Evolutionary conservation across 2,113 vertebrate genomes (phyloP), one percentile per base, ranked within the genome.

Genomic region (Blennius ocellaris): DNA sequence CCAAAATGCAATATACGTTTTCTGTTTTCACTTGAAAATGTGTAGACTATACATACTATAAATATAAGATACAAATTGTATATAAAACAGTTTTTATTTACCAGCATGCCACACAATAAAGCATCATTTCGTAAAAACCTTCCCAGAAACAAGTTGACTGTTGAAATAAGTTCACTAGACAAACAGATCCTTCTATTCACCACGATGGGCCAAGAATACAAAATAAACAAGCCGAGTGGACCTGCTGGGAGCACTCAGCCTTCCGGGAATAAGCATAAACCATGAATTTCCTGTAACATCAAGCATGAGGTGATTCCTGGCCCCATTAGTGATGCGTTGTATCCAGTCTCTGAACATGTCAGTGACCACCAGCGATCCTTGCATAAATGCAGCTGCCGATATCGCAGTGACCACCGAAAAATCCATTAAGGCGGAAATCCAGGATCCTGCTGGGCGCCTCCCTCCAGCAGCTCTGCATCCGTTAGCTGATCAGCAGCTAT

Each of bases 241-340:
- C 21, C 21, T 30, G 21, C 21, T 4, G 21, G 21, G 21, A 30
- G 21, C 21, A 30, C 21, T 4, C 21, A 30, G 21, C 21, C 21
- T 30, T 30, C 21, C 21, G 4, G 4, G 21, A 30, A 30, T 30
- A 30, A 30, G 4, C 4, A 30, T 30, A 30, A 30, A 30, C 21
- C 21, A 30, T 30, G 21, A 30, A 4, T 57, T 48, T 58, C 57
- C 60, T 66, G 17, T 53, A 45, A 80, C 58, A 65, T 72, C 30
- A 58, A 70, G 41, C 37, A 48, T 8, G 49, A 77, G 55, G 71
- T 61, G 64, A 82, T 83, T 86, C 59, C 40, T 8, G 45, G 51
- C 73, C 75, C 87, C 78, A 90, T 92, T 85, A 86, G 62, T 69
- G 89, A 90, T 90, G 90, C 84, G 88, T 89, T 87, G 86, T 73